Evolutionary conservation across 2,888 invertebrate genomes (phyloP).

Genomic region (Agonopterix subpropinquella): DNA sequence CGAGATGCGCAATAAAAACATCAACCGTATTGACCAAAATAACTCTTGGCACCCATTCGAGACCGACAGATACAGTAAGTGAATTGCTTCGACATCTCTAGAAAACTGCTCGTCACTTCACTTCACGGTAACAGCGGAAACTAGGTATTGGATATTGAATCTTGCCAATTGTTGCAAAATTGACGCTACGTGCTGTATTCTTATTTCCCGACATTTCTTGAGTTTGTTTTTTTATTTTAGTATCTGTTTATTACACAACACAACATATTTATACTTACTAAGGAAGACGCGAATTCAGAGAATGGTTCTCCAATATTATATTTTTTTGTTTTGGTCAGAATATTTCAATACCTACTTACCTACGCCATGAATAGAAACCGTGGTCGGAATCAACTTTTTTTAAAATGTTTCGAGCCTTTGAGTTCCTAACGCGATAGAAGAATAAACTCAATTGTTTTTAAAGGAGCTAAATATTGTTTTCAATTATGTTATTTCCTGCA

Average conservation of each 20-base stretch:
- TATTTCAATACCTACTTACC: too few species aligned
- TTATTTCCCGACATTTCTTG: neutral
- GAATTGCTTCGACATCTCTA: constrained; percentile 42
- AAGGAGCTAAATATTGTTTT: too few species aligned
- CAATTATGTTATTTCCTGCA: too few species aligned
- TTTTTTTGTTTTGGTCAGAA: too few species aligned
- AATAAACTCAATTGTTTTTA: too few species aligned
- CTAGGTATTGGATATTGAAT: constrained; percentile 9
- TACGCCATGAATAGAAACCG: too few species aligned
- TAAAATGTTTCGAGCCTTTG: too few species aligned
- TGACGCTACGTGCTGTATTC: neutral
- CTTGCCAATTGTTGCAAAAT: constrained; percentile 1
- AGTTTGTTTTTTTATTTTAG: neutral
- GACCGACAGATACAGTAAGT: constrained; percentile 56
- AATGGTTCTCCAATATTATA: too few species aligned
- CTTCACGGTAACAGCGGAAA: constrained; percentile 3
- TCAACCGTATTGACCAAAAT: constrained; percentile 72
- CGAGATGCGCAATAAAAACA: constrained; percentile 71
- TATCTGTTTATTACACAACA: neutral
- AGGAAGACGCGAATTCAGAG: too few species aligned
- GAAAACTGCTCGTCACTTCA: constrained; percentile 18
- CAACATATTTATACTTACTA: neutral
- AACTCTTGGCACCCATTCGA: constrained; percentile 71
- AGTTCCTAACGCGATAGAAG: too few species aligned
- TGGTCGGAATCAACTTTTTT: too few species aligned